phyloP scores from a whole-genome alignment of 2,888 invertebrate genomes.

The Aphodius sticticus region DNA sequence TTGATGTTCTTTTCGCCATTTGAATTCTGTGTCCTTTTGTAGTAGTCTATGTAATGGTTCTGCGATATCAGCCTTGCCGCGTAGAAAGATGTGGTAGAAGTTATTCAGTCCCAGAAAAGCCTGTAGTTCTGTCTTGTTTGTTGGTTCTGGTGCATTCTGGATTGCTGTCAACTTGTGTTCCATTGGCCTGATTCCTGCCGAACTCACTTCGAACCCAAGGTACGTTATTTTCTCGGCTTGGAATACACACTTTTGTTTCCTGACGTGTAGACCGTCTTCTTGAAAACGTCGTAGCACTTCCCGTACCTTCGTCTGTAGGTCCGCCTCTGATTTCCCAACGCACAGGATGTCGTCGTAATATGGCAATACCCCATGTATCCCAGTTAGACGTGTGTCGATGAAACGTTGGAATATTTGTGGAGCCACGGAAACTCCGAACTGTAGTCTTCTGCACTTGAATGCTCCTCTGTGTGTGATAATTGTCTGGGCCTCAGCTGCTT shows the following conservation, averaged over 20 bases:
- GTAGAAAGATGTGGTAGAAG: constrained; percentile 26
- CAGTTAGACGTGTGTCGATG: not conserved
- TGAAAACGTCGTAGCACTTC: not conserved
- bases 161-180: constrained; percentile 8
- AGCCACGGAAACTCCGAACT: constrained; percentile 13
- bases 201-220: constrained; percentile 9
- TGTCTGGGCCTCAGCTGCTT: constrained; percentile 49
- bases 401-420: not conserved
- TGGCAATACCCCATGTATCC: not conserved
- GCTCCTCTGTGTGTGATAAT: constrained; percentile 39
- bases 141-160: constrained; percentile 23
- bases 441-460: constrained; percentile 7
- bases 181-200: constrained; percentile 14
- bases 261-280: constrained; percentile 4
- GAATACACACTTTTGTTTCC: constrained; percentile 10
- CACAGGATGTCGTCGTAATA: not conserved
- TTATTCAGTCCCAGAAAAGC: constrained; percentile 31
- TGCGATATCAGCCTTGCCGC: not conserved
- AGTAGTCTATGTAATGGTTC: constrained; percentile 15
- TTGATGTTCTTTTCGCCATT: constrained; percentile 13
- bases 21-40: not conserved
- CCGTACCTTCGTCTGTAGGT: not conserved
- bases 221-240: not conserved
- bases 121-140: constrained; percentile 28
- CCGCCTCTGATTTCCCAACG: not conserved